Evolutionary conservation across 2,113 vertebrate species (phyloP), one percentile per base, ranked within the genome.

Genomic region (Tamias sibiricus): DNA sequence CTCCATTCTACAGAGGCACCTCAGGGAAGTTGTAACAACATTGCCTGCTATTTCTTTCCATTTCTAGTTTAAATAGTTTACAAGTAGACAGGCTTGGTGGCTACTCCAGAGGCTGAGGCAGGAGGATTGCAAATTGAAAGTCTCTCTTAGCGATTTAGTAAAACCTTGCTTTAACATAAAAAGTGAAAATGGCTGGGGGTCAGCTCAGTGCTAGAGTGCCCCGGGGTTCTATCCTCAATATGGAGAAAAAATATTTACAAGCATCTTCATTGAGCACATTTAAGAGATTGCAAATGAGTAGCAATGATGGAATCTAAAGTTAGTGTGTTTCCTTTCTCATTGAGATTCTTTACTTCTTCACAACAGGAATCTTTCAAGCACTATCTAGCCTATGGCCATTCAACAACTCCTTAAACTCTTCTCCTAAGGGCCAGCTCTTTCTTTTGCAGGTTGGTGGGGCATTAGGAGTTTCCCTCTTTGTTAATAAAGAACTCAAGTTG

Each of bases 281-380:
- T 64, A 96, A 93, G 37, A 91, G 28, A 88, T 19, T 77, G 54
- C 24, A 91, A 57, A 42, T 49, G 32, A 64, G 37, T 26, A 87
- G 37, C 44, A 77, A 77, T 52, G 17, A 72, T 47, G 35, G 14
- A 76, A 81, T 47, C 47, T 84, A 71, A 17, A 11, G 80, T 76
- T 62, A 86, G 44, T 30, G n/a, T 85, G n/a, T 81, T 92, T 79
- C 44, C 37, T 79, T 86, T 92, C 64, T 83, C 26, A 28, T 40
- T 79, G 28, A 76, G 86, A 75, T 69, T 74, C 79, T 96, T 95
- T 72, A 42, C 17, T 77, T 57, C 77, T 75, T 89, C 30, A 47
- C n/a, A 20, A 19, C 28, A 75, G 44, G 42, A 24, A 3, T 87
- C 37, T 69, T 83, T 42, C 54, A 54, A 87, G 20, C n/a, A 69